These are phyloP conservation scores for Anarsia innoxiella DNA, from an alignment of 2,888 invertebrate genomes.

Conservation along the genomic window DNA sequence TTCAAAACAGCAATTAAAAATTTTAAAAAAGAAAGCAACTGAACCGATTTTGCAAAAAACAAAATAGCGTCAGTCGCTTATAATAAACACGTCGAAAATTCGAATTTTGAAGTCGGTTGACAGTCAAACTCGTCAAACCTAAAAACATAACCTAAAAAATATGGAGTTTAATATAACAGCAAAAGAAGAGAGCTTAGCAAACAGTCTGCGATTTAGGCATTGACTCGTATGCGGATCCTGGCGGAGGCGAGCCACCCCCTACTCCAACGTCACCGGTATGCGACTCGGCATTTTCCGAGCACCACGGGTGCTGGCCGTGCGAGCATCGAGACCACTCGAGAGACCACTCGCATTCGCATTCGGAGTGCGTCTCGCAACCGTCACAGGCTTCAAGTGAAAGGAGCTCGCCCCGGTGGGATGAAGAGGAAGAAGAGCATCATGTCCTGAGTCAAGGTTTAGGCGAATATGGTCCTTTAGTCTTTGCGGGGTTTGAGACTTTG, in stretches of 20 bases:
- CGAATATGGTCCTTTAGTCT: conserved; percentile 3
- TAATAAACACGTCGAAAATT: no score
- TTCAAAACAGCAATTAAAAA: no score
- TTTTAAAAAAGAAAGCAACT: no score
- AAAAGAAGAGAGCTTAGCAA: no score
- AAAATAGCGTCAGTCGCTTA: no score
- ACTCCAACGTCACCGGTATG: conserved; percentile 67
- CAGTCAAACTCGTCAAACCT: no score
- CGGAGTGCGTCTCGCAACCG: conserved; percentile 52
- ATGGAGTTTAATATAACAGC: no score
- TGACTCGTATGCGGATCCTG: conserved; percentile 66
- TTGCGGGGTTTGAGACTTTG: conserved; percentile 22
- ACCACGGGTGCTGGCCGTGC: conserved; percentile 67
- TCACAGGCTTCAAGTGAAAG: conserved; percentile 65
- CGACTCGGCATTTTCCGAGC: conserved; percentile 70
- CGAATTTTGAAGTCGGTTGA: no score
- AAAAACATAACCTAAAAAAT: no score
- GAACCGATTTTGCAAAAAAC: no score
- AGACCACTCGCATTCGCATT: conserved; percentile 29
- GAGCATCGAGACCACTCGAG: conserved; percentile 45
- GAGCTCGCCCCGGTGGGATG: conserved; percentile 65
- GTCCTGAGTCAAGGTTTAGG: conserved; percentile 67
- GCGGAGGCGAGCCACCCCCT: conserved; percentile 63
- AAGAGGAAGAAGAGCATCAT: conserved; percentile 62
- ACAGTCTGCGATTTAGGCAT: no score